Evolutionary conservation across 23 tunicate genomes (phyloP), one percentile per base, ranked within the genome.

Genomic region (Styela plicata): DNA sequence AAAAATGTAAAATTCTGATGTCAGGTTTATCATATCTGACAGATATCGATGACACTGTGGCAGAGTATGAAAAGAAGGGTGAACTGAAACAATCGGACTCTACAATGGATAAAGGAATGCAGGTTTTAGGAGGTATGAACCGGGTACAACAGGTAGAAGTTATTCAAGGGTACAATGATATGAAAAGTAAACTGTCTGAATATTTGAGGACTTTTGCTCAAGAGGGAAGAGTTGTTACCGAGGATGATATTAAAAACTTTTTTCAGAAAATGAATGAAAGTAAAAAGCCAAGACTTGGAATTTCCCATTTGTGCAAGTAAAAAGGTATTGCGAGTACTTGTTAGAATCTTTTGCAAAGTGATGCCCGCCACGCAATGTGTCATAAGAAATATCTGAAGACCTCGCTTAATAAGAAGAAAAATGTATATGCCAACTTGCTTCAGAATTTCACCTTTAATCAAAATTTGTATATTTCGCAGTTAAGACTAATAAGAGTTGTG

Each of bases 201-300:
- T 83, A 70, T 70, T 69, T 86, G n/a, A 77, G 52, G 63, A 73
- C 77, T 31, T 91, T 86, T 86, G 97, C 87, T 26, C 86, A 86
- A 7, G 85, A 86, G 65, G 90, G 90, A 31, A 86, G 78, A 69
- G 88, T 86, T 61, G 97, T 91, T 29, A 91, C 97, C 17, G 88
- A 66, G 25, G 74, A 76, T 22, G 97, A 91, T 78, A 79, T 91
- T 0, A 78, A 52, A 78, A 70, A 70, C 2, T 91, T 91, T 74
- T 86, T 86, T 78, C 68, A 76, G 24, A 52, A 27, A 16, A 76
- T 76, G 81, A 33, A 53, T 18, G 32, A 76, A 57, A 29, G 24
- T 25, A 76, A 76, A 53, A 53, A 57, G 13, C 64, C 64, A 26
- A 76, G 66, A 24, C 66, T 76, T 1, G 66, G 27, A 17, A 28